These are phyloP conservation scores for Euwallacea fornicatus DNA, from an alignment of 1,140 invertebrate species.

Conservation along the genomic window DNA sequence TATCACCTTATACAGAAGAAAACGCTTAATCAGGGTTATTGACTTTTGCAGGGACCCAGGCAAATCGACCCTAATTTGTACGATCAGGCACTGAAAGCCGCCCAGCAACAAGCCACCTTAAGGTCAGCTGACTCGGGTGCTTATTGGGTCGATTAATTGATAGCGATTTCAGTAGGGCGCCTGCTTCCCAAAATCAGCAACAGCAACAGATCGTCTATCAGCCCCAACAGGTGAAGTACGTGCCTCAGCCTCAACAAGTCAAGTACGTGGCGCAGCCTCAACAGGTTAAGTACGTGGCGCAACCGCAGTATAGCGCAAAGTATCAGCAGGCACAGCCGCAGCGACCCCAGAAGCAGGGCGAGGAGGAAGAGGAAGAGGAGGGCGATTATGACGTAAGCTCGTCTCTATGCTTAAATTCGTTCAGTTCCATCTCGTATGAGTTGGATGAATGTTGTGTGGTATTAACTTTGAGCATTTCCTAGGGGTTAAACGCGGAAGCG, in stretches of 20 bases:
- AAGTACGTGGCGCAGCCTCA: conserved; percentile 26
- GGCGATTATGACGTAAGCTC: conserved; percentile 30
- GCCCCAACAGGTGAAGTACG: conserved; percentile 27
- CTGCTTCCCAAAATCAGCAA: neutral
- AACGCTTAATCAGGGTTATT: too few species aligned
- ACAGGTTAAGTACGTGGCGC: conserved; percentile 6
- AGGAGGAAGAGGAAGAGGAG: conserved; percentile 17
- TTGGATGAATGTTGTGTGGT: too few species aligned
- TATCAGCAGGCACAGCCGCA: conserved; percentile 24
- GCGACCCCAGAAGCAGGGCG: conserved; percentile 6
- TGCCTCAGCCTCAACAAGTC: conserved; percentile 23
- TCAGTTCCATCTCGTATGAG: too few species aligned
- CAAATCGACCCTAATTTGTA: conserved; percentile 24
- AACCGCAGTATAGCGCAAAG: conserved; percentile 18
- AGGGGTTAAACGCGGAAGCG: too few species aligned
- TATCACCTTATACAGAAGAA: too few species aligned
- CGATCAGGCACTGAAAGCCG: conserved; percentile 22
- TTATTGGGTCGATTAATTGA: neutral
- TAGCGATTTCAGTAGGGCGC: neutral
- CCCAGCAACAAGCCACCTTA: conserved; percentile 11
- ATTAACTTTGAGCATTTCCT: too few species aligned
- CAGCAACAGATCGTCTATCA: conserved; percentile 5
- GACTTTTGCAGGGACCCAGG: conserved; percentile 14
- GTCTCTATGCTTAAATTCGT: too few species aligned
- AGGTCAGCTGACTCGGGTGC: neutral